Conservation (phyloP, 2,113 vertebrate genomes). For the Serilophus lunatus region DNA sequence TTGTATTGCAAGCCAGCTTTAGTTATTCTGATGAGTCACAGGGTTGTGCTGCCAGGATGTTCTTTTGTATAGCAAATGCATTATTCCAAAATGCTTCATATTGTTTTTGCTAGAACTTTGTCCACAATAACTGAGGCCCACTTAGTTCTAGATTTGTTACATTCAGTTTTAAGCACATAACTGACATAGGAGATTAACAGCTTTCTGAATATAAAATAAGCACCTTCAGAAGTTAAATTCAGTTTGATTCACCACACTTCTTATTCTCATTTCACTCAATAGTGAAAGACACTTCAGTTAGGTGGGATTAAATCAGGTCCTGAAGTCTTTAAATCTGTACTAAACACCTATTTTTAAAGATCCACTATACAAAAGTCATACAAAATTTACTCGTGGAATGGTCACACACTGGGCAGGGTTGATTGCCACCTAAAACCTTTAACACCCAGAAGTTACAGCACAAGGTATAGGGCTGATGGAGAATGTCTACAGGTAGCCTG, state of each 20-base stretch:
- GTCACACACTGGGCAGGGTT: background rate
- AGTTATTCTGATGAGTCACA: constrained; percentile 13
- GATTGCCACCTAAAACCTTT: background rate
- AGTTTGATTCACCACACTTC: background rate
- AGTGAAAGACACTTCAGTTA: background rate
- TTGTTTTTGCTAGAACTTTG: constrained; percentile 4
- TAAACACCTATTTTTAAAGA: background rate
- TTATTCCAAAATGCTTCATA: background rate
- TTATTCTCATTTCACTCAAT: background rate
- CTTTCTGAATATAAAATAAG: background rate
- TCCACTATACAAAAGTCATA: background rate
- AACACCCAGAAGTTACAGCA: background rate
- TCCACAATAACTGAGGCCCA: constrained; percentile 9
- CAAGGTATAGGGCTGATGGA: background rate
- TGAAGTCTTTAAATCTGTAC: background rate
- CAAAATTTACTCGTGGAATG: background rate
- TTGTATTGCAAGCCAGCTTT: background rate
- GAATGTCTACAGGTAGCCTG: background rate
- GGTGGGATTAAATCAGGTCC: background rate
- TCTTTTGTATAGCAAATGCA: background rate
- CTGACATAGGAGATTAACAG: background rate
- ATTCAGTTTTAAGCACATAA: background rate
- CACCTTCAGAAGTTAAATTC: background rate
- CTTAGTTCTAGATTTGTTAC: background rate
- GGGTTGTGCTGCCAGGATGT: background rate